These are phyloP conservation scores for Musca vetustissima DNA, from an alignment of 1,140 invertebrate genomes.

Conservation along the genomic window DNA sequence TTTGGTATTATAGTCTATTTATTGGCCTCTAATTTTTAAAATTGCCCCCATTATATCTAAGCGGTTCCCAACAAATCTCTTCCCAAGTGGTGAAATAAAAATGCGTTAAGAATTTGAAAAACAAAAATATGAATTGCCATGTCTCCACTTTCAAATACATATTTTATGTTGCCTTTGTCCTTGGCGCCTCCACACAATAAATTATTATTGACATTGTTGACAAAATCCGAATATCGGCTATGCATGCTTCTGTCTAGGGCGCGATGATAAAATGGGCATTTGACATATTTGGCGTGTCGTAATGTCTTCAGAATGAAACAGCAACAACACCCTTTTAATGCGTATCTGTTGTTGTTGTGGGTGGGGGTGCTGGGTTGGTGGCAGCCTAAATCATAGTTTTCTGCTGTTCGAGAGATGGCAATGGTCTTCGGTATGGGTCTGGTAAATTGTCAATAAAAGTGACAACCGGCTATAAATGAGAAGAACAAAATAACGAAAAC, in stretches of 20 bases:
- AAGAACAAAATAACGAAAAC: too few relatives aligned
- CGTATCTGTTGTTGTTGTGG: too few relatives aligned
- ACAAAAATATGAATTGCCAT: not conserved
- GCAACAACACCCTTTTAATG: conserved; percentile 5
- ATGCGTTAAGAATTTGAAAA: too few relatives aligned
- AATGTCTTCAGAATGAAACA: not conserved
- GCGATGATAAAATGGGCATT: too few relatives aligned
- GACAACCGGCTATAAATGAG: not conserved
- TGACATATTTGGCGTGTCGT: not conserved
- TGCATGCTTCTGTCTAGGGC: too few relatives aligned
- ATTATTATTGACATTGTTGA: conserved; percentile 9
- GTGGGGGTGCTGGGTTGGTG: not conserved
- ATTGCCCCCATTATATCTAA: too few relatives aligned
- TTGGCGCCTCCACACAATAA: not conserved
- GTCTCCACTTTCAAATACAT: not conserved
- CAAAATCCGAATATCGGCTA: not conserved
- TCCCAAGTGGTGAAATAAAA: too few relatives aligned
- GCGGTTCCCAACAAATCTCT: too few relatives aligned
- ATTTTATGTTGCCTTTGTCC: not conserved
- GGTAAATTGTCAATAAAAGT: not conserved
- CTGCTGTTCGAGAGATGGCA: not conserved
- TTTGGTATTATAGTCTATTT: too few relatives aligned
- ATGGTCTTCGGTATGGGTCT: too few relatives aligned
- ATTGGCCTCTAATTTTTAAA: too few relatives aligned
- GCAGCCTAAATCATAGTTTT: too few relatives aligned